phyloP scores from a whole-genome alignment of 2,113 vertebrate genomes.

The Odontesthes bonariensis region DNA sequence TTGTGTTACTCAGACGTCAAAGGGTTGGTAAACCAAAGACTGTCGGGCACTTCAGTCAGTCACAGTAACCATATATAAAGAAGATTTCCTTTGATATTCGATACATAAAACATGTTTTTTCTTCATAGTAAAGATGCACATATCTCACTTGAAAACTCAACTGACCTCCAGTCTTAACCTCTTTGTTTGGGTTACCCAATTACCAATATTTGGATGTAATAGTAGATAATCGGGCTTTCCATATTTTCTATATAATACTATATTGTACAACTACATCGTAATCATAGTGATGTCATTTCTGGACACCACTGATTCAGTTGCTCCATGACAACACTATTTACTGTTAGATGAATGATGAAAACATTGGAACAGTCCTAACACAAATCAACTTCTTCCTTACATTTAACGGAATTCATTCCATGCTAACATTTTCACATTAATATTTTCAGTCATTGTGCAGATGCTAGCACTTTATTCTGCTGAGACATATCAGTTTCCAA shows the following conservation, averaged over 20 bases:
- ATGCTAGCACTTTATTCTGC: background rate
- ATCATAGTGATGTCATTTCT: background rate
- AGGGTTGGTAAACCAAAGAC: slow-evolving; percentile 77
- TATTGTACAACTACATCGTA: background rate
- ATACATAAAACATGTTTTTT: background rate
- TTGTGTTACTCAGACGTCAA: slow-evolving; percentile 42
- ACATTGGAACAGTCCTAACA: background rate
- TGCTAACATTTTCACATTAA: background rate
- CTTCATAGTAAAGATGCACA: background rate
- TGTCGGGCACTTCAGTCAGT: slow-evolving; percentile 66
- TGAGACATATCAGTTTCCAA: background rate
- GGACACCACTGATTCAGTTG: background rate
- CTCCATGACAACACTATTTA: background rate
- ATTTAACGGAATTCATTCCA: no score
- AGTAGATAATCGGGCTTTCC: background rate
- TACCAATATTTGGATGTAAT: background rate
- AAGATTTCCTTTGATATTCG: slow-evolving; percentile 1
- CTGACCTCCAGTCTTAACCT: background rate
- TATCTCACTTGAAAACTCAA: background rate
- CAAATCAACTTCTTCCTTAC: no score
- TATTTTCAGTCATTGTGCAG: background rate
- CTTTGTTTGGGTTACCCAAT: background rate
- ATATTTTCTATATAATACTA: no score
- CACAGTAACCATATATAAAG: slow-evolving; percentile 3
- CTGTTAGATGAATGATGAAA: background rate